Conservation (phyloP, 2,797 vertebrate species). For the Octomys mimax region DNA sequence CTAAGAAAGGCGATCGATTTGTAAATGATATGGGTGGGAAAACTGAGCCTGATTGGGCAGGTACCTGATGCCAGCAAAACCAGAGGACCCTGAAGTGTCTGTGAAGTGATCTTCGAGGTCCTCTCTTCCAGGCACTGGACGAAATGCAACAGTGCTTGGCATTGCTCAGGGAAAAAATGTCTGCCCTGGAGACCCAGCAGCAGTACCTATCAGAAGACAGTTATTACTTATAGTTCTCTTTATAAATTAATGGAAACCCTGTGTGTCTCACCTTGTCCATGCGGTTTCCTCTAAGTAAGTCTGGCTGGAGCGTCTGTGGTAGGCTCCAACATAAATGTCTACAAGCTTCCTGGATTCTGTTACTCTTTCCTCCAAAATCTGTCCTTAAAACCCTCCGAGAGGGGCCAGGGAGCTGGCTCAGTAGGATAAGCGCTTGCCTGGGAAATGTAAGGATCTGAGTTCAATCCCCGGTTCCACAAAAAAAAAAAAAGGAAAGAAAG, state of each 20-base stretch:
- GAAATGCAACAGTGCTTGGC: fast-evolving
- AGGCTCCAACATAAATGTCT: constrained; percentile 67
- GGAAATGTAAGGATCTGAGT: too few relatives aligned
- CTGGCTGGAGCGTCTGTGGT: neutral
- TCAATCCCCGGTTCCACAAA: too few relatives aligned
- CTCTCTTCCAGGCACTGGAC: neutral
- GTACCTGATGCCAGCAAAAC: neutral
- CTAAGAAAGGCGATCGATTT: neutral
- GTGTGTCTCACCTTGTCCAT: neutral
- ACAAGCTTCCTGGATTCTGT: neutral
- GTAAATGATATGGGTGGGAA: neutral
- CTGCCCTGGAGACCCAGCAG: neutral
- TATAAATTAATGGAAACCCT: fast-evolving
- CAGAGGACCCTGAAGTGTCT: neutral
- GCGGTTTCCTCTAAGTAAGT: neutral
- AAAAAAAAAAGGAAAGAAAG: too few relatives aligned
- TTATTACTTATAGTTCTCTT: fast-evolving
- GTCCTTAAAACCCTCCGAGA: neutral
- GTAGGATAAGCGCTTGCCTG: too few relatives aligned
- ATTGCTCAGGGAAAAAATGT: fast-evolving
- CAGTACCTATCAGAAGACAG: neutral
- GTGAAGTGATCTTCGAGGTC: neutral
- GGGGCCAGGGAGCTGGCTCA: too few relatives aligned
- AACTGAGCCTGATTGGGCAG: neutral
- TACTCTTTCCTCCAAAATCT: constrained; percentile 1